A percentile compares a stretch with the other conserved stretches of the same genome.
Evolutionary conservation across 2,888 invertebrate species (phyloP).

Genomic region (Agrotis ipsilon): DNA sequence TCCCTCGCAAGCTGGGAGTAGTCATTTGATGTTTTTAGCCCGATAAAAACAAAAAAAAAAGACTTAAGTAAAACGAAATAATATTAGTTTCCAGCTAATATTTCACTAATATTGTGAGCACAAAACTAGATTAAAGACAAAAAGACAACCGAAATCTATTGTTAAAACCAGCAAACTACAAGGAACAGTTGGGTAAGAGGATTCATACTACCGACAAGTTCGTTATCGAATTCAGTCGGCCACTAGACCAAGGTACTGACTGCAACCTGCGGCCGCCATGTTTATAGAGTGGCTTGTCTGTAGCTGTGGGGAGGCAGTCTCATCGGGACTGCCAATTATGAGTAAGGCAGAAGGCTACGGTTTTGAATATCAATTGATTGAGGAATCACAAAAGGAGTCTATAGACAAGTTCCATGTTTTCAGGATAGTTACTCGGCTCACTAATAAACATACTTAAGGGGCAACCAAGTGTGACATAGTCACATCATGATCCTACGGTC

Average conservation of each 20-base stretch:
- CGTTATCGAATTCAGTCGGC: constrained; percentile 18
- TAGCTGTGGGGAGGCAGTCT: neutral
- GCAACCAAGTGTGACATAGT: no score
- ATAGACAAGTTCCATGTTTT: no score
- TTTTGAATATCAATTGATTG: constrained; percentile 3
- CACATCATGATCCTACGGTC: no score
- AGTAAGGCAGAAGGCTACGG: neutral
- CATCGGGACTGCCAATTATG: constrained; percentile 23
- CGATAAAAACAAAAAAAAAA: no score
- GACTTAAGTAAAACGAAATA: no score
- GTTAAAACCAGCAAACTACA: neutral
- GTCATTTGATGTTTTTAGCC: no score
- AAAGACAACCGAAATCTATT: neutral
- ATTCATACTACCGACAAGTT: constrained; percentile 1
- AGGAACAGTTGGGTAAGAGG: constrained; percentile 7
- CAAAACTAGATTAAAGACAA: neutral
- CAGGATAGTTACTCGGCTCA: no score
- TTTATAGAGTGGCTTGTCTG: constrained; percentile 17
- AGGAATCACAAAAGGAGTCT: neutral
- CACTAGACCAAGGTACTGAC: constrained; percentile 32
- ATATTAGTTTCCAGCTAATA: neutral
- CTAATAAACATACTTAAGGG: no score
- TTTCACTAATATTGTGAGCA: neutral
- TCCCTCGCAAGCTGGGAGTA: no score
- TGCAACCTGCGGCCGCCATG: constrained; percentile 10